Percentiles rank a stretch among this genome's conserved stretches.
Conservation (phyloP, 2,797 vertebrate genomes). For the Sardinella longiceps region DNA sequence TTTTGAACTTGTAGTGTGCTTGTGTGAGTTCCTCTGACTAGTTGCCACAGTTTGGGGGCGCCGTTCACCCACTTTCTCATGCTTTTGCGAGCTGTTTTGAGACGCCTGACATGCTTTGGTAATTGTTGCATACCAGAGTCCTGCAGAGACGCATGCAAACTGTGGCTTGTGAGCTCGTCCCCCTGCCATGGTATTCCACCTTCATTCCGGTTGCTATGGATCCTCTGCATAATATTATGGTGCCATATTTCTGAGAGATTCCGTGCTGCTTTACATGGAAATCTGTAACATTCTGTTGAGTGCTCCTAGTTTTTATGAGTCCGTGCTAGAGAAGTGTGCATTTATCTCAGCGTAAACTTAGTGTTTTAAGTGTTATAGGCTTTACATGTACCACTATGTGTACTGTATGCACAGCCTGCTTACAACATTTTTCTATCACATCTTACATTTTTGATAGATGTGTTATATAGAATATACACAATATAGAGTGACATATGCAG, state of each 20-base stretch:
- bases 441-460: too few relatives aligned
- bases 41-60: constrained; percentile 2
- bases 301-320: constrained; percentile 28
- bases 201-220: constrained; percentile 64
- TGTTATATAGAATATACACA: too few relatives aligned
- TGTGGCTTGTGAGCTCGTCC: constrained; percentile 47
- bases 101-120: constrained; percentile 52
- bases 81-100: constrained; percentile 31
- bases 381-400: background rate
- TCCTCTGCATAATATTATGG: constrained; percentile 70
- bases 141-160: constrained; percentile 54
- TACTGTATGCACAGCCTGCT: background rate
- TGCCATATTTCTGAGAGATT: constrained; percentile 54
- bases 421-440: too few relatives aligned
- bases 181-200: constrained; percentile 58
- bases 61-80: constrained; percentile 23
- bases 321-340: background rate
- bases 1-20: background rate
- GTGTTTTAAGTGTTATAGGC: too few relatives aligned
- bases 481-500: too few relatives aligned
- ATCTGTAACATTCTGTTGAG: constrained; percentile 27
- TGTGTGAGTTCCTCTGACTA: background rate
- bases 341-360: background rate
- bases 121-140: constrained; percentile 58
- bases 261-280: constrained; percentile 61